A percentile compares a stretch with the other conserved stretches of the same genome.
These are phyloP conservation scores for Drosophila paulistorum DNA, from an alignment of 1,140 invertebrate species.

Conservation along the genomic window DNA sequence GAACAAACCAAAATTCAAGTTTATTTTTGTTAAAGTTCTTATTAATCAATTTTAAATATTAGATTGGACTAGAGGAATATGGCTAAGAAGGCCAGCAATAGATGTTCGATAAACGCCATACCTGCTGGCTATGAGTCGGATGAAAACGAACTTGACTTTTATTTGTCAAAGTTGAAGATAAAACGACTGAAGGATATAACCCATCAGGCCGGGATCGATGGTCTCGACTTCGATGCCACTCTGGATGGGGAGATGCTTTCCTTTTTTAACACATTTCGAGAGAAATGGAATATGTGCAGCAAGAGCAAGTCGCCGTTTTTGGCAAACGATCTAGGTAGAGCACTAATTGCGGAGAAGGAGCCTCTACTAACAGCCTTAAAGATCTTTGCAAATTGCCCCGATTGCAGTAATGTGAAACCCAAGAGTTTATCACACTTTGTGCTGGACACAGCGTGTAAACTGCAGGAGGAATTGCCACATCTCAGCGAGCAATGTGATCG, in stretches of 20 bases:
- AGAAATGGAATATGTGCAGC: constrained; percentile 84
- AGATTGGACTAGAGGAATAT: constrained; percentile 27
- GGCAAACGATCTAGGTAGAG: constrained; percentile 83
- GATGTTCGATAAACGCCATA: constrained; percentile 35
- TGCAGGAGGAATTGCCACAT: constrained; percentile 57
- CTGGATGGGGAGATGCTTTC: constrained; percentile 52
- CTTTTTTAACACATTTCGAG: constrained; percentile 70
- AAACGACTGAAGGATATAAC: constrained; percentile 77
- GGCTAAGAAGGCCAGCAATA: constrained; percentile 41
- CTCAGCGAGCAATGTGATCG: constrained; percentile 73
- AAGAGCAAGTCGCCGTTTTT: constrained; percentile 84
- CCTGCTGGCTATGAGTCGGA: constrained; percentile 72
- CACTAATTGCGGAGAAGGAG: constrained; percentile 84
- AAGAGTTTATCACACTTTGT: constrained; percentile 85
- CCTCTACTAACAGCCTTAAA: constrained; percentile 85
- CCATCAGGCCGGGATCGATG: constrained; percentile 74
- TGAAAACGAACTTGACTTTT: constrained; percentile 57
- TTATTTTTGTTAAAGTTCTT: neutral
- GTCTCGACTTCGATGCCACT: constrained; percentile 68
- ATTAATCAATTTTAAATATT: constrained; percentile 20
- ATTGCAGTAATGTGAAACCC: constrained; percentile 85
- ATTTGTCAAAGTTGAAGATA: constrained; percentile 68
- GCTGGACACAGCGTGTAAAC: constrained; percentile 85
- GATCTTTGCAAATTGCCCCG: constrained; percentile 85
- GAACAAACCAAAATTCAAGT: no score